Percentiles rank a stretch among this genome's conserved stretches.
Evolutionary conservation across 2,797 vertebrate genomes (phyloP).

Genomic region (Trachurus trachurus): DNA sequence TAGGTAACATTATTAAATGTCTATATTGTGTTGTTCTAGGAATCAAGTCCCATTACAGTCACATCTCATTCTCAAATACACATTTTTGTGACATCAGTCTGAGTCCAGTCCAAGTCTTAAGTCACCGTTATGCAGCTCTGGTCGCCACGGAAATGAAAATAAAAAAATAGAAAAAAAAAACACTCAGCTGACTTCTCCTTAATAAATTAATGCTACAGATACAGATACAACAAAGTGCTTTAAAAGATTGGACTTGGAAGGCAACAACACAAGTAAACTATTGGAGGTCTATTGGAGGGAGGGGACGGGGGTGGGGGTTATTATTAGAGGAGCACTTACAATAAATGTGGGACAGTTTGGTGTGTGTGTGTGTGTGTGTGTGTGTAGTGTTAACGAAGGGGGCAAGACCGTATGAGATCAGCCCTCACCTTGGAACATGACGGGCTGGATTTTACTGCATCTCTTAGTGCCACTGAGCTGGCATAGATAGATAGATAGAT

Average conservation of each 20-base stretch:
- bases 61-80: neutral
- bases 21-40: neutral
- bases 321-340: conserved; percentile 55
- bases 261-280: neutral
- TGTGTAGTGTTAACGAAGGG: conserved; percentile 61
- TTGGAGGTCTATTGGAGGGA: neutral
- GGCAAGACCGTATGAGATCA: conserved; percentile 69
- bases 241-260: neutral
- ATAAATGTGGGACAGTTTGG: too few species aligned
- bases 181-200: neutral
- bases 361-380: conserved; percentile 5
- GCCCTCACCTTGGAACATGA: conserved; percentile 66
- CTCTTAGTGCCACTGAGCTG: conserved; percentile 37
- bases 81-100: neutral
- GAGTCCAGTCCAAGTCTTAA: neutral
- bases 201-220: neutral
- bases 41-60: neutral
- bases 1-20: neutral
- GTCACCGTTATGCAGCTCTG: neutral
- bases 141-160: neutral
- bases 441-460: conserved; percentile 57
- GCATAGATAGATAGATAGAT: neutral
- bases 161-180: neutral
- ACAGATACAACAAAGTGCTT: neutral
- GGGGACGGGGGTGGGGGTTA: neutral